These are phyloP conservation scores for Yponomeuta evonymella DNA, from an alignment of 2,888 invertebrate genomes.

Conservation along the genomic window DNA sequence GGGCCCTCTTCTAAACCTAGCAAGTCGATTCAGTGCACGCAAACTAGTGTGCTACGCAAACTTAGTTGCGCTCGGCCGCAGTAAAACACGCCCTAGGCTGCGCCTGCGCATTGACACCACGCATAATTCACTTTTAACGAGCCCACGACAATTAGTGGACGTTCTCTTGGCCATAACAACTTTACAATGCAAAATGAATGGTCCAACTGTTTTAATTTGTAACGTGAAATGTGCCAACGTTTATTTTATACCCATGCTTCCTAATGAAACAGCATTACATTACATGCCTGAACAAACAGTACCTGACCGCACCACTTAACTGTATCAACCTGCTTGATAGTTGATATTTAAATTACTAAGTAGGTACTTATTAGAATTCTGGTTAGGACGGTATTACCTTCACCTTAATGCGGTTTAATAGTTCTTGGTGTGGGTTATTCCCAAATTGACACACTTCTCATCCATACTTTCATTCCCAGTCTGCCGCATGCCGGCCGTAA, in stretches of 20 bases:
- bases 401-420: neutral
- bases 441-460: too few species aligned
- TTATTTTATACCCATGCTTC: neutral
- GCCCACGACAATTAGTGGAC: slow-evolving; percentile 37
- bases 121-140: slow-evolving; percentile 42
- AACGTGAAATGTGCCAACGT: slow-evolving; percentile 15
- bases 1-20: too few species aligned
- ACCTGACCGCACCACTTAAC: slow-evolving; percentile 5
- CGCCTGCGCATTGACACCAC: slow-evolving; percentile 38
- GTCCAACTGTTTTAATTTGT: slow-evolving; percentile 18
- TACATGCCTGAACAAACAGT: neutral
- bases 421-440: too few species aligned
- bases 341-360: too few species aligned
- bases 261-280: neutral
- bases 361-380: neutral
- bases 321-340: neutral
- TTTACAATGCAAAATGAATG: slow-evolving; percentile 46
- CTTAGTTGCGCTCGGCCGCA: neutral
- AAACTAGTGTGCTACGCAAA: too few species aligned
- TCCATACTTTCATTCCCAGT: neutral
- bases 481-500: neutral
- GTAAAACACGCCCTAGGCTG: slow-evolving; percentile 13
- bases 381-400: neutral
- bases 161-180: slow-evolving; percentile 34
- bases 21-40: too few species aligned